Conservation (phyloP, 2,888 invertebrate genomes). For the Orthonychiurus folsomi region DNA sequence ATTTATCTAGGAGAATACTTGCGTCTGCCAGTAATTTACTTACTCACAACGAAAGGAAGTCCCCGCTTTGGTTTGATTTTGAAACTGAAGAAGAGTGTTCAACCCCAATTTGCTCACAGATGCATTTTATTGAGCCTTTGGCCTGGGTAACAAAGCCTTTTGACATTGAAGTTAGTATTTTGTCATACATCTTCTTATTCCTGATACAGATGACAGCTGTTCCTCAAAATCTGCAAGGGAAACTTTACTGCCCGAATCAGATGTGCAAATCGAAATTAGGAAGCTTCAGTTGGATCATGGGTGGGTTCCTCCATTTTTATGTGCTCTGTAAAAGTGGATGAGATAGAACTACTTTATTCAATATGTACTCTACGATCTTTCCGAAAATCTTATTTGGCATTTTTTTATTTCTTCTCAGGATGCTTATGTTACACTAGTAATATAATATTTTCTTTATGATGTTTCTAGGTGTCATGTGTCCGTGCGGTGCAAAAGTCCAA, state of each 20-base stretch:
- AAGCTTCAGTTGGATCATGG: slow-evolving; percentile 83
- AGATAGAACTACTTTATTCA: slow-evolving; percentile 5
- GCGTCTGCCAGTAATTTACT: slow-evolving; percentile 71
- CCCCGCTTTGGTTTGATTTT: slow-evolving; percentile 48
- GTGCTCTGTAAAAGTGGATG: not conserved
- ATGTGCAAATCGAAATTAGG: slow-evolving; percentile 77
- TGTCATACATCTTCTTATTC: not conserved
- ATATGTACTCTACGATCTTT: slow-evolving; percentile 5
- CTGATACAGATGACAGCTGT: slow-evolving; percentile 9
- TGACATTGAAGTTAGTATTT: not conserved
- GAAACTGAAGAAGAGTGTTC: slow-evolving; percentile 40
- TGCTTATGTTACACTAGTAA: too few species aligned
- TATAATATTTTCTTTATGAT: too few species aligned
- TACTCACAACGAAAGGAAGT: slow-evolving; percentile 55
- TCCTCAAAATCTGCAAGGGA: slow-evolving; percentile 59
- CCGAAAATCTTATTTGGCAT: not conserved
- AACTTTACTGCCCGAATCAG: slow-evolving; percentile 63
- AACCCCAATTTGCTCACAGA: slow-evolving; percentile 56
- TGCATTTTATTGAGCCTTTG: slow-evolving; percentile 80
- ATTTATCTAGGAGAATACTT: slow-evolving; percentile 55
- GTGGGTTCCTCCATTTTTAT: slow-evolving; percentile 45
- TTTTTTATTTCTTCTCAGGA: slow-evolving; percentile 48
- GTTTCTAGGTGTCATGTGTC: too few species aligned
- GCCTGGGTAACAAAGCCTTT: too few species aligned
- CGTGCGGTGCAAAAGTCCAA: slow-evolving; percentile 79